Conservation (phyloP, 2,113 vertebrate genomes). For the Trematocara zebra region DNA sequence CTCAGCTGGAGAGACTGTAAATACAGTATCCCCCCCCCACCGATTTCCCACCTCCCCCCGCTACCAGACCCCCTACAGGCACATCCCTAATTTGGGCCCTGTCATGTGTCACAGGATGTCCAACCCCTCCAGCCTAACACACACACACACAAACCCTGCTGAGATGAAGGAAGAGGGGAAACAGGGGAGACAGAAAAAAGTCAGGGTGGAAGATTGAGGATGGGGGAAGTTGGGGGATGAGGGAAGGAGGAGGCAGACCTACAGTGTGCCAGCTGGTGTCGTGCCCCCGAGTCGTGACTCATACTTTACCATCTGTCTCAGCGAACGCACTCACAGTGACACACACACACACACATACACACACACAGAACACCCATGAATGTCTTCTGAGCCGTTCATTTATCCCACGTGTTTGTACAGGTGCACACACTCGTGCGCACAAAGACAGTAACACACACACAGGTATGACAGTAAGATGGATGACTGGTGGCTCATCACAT, state of each 20-base stretch:
- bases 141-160: slow-evolving; percentile 34
- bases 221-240: not conserved
- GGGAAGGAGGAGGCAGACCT: slow-evolving; percentile 28
- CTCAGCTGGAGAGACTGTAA: slow-evolving; percentile 68
- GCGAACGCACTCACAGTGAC: not conserved
- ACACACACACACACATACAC: not conserved
- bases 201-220: slow-evolving; percentile 41
- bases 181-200: slow-evolving; percentile 40
- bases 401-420: not conserved
- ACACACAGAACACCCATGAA: not conserved
- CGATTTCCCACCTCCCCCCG: not conserved
- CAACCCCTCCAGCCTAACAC: slow-evolving; percentile 25
- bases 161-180: slow-evolving; percentile 61
- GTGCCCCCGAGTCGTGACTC: slow-evolving; percentile 71
- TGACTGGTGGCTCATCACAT: slow-evolving; percentile 30
- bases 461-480: slow-evolving; percentile 50
- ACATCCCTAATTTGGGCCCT: slow-evolving; percentile 49
- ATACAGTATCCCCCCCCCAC: slow-evolving; percentile 52
- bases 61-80: slow-evolving; percentile 18
- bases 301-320: slow-evolving; percentile 73
- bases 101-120: slow-evolving; percentile 51
- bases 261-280: slow-evolving; percentile 68
- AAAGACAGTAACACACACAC: not conserved
- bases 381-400: slow-evolving; percentile 6
- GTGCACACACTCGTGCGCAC: not conserved